Conservation (phyloP, 1,140 invertebrate genomes). For the Pseudomyrmex gracilis region DNA sequence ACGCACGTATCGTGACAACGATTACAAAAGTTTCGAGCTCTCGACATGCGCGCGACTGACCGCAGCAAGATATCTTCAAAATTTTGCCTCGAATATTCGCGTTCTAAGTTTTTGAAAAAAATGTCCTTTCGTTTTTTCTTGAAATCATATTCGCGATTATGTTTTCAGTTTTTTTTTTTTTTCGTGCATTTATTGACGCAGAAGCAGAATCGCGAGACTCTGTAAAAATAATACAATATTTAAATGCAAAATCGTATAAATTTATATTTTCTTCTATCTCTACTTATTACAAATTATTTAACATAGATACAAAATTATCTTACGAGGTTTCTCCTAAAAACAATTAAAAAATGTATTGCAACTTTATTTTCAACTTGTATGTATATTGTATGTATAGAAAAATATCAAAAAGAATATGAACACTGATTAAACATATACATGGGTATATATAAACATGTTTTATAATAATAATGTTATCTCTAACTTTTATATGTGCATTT, state of each 20-base stretch:
- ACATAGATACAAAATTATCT: background rate
- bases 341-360: no score
- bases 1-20: slow-evolving; percentile 21
- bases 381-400: no score
- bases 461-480: background rate
- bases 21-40: background rate
- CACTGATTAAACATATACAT: background rate
- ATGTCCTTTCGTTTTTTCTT: background rate
- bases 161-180: background rate
- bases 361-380: no score
- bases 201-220: background rate
- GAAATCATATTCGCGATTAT: background rate
- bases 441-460: background rate
- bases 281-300: background rate
- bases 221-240: background rate
- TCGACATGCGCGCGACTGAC: background rate
- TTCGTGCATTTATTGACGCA: background rate
- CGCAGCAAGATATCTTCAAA: slow-evolving; percentile 9
- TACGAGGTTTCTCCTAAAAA: background rate
- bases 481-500: background rate
- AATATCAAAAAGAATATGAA: no score
- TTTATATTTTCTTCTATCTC: background rate
- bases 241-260: background rate
- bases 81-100: background rate
- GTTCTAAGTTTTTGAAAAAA: background rate